These are phyloP conservation scores for Phymastichus coffea DNA, from an alignment of 1,140 invertebrate species.

Conservation along the genomic window DNA sequence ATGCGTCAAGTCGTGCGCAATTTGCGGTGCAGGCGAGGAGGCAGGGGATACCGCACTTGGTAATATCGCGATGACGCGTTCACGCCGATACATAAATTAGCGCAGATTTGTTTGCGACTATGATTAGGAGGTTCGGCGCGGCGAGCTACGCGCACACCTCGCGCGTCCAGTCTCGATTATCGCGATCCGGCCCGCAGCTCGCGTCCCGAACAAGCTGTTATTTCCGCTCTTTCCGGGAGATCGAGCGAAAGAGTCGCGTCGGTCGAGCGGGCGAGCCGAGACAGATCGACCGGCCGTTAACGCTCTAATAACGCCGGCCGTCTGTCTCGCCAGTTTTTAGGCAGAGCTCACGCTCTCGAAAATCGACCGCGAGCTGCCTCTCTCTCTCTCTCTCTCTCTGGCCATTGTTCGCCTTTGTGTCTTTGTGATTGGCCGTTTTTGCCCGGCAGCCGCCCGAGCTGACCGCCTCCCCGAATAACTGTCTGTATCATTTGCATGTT, in stretches of 20 bases:
- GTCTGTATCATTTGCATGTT: constrained; percentile 40
- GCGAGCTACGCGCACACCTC: constrained; percentile 17
- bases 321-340: constrained; percentile 23
- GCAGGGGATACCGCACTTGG: too few species aligned
- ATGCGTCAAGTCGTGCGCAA: too few species aligned
- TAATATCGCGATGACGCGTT: constrained; percentile 14
- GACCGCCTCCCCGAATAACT: constrained; percentile 13
- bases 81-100: constrained; percentile 28
- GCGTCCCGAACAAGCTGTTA: too few species aligned
- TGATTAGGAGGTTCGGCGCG: constrained; percentile 19
- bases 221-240: too few species aligned
- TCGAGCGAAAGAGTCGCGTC: too few species aligned
- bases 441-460: neutral
- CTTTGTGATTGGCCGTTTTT: constrained; percentile 25
- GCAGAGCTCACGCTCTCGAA: too few species aligned
- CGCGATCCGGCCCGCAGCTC: too few species aligned
- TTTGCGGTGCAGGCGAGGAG: too few species aligned
- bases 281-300: too few species aligned
- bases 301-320: constrained; percentile 4
- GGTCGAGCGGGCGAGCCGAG: too few species aligned
- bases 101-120: constrained; percentile 24
- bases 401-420: constrained; percentile 23
- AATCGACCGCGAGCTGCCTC: too few species aligned
- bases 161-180: constrained; percentile 23
- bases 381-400: constrained; percentile 6